Conservation (phyloP, 2,113 vertebrate genomes). For the Misgurnus anguillicaudatus region DNA sequence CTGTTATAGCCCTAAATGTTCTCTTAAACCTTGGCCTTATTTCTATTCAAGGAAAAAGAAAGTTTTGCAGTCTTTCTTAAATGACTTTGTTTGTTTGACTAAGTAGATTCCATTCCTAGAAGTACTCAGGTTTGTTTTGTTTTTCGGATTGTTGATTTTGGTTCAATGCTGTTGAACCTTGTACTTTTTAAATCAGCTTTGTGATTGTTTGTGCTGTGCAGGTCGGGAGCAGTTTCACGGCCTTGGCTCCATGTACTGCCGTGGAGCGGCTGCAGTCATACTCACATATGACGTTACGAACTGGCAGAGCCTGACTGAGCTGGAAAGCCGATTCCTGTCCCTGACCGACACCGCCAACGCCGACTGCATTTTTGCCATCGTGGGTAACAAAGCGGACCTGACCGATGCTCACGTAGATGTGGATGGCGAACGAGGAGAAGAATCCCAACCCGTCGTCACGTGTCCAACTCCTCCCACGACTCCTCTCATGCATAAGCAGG, state of each 20-base stretch:
- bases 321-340: slow-evolving; percentile 92
- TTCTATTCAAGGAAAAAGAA: slow-evolving; percentile 14
- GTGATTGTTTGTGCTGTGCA: slow-evolving; percentile 61
- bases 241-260: slow-evolving; percentile 96
- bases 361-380: slow-evolving; percentile 91
- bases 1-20: slow-evolving; percentile 3
- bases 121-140: neutral
- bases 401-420: slow-evolving; percentile 64
- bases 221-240: slow-evolving; percentile 97
- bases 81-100: neutral
- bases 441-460: slow-evolving; percentile 51
- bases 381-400: slow-evolving; percentile 95
- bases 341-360: slow-evolving; percentile 88
- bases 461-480: slow-evolving; percentile 57
- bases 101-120: neutral
- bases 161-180: neutral
- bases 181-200: neutral
- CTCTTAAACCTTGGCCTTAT: neutral
- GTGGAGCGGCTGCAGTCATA: slow-evolving; percentile 88
- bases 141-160: neutral
- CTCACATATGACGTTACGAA: slow-evolving; percentile 91
- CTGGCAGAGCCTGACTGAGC: slow-evolving; percentile 87
- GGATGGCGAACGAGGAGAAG: slow-evolving; percentile 32
- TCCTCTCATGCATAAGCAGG: slow-evolving; percentile 75
- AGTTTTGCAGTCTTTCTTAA: too few relatives aligned